Evolutionary conservation across 2,797 vertebrate genomes (phyloP).

Genomic region (Sebastes matsubarae): DNA sequence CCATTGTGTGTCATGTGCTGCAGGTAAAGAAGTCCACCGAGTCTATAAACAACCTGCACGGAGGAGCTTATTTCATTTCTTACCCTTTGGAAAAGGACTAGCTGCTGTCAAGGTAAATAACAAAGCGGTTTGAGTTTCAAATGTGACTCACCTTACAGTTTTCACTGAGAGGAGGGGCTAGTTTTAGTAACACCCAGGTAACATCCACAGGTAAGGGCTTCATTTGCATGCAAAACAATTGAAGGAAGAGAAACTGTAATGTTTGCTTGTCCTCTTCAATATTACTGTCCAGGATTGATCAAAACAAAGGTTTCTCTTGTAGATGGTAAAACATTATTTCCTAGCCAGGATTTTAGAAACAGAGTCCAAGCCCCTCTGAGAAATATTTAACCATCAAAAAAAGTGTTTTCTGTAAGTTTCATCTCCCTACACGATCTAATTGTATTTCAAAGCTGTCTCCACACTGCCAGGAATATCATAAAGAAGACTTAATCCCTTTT

Average conservation of each 20-base stretch:
- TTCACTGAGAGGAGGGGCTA: conserved; percentile 56
- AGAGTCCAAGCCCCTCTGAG: background rate
- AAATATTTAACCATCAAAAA: background rate
- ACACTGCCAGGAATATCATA: background rate
- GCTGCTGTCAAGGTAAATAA: conserved; percentile 57
- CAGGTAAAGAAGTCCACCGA: conserved; percentile 16
- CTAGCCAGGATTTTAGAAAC: background rate
- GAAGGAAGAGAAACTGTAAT: conserved; percentile 21
- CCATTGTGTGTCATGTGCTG: conserved; percentile 33
- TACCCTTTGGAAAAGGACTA: conserved; percentile 1
- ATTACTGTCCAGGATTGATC: background rate
- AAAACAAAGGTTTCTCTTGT: background rate
- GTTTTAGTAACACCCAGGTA: conserved; percentile 35
- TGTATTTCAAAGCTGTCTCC: background rate
- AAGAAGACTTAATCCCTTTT: background rate
- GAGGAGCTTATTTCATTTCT: conserved; percentile 46
- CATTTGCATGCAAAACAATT: conserved; percentile 60
- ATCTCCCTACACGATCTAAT: background rate
- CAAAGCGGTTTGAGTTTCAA: conserved; percentile 42
- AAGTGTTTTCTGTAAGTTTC: background rate
- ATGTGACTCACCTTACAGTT: conserved; percentile 60
- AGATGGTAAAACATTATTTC: background rate
- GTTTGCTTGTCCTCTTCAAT: background rate
- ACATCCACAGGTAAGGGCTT: conserved; percentile 31
- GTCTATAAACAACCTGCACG: background rate